Evolutionary conservation across 2,113 vertebrate genomes (phyloP).

Genomic region (Gymnocephalus cernua): DNA sequence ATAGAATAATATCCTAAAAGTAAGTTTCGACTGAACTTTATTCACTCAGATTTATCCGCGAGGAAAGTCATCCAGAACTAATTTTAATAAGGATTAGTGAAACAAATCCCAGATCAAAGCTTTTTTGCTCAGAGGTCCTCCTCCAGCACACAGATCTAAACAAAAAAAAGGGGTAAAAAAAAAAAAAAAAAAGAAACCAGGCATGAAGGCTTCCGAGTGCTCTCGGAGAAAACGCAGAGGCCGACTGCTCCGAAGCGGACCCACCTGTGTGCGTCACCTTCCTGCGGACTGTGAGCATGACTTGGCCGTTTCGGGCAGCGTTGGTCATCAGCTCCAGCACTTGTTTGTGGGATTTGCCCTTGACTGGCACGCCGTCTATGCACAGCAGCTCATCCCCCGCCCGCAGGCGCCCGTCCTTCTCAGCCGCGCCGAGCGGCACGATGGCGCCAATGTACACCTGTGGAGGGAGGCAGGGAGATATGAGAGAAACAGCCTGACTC

Average conservation of each 20-base stretch:
- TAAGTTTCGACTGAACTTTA: conserved; percentile 18
- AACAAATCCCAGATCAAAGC: conserved; percentile 69
- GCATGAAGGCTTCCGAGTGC: neutral
- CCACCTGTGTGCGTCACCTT: conserved; percentile 89
- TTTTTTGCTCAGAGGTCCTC: conserved; percentile 47
- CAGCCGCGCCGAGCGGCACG: conserved; percentile 93
- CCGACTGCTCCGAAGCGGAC: conserved; percentile 43
- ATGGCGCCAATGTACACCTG: conserved; percentile 99
- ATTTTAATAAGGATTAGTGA: conserved; percentile 63
- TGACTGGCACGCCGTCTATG: conserved; percentile 94
- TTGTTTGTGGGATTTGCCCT: conserved; percentile 97
- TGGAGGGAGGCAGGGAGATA: conserved; percentile 34
- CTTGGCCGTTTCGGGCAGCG: conserved; percentile 95
- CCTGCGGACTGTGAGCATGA: conserved; percentile 93
- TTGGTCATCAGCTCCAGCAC: conserved; percentile 98
- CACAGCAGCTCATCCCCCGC: conserved; percentile 96
- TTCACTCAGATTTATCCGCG: conserved; percentile 44
- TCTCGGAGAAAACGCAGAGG: conserved; percentile 13
- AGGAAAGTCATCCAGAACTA: conserved; percentile 61
- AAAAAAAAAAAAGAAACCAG: neutral
- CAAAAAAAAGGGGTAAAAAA: conserved; percentile 15
- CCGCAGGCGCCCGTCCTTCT: conserved; percentile 94
- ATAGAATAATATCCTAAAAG: conserved; percentile 16
- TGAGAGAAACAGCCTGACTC: neutral
- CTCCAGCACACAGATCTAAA: conserved; percentile 45